A percentile compares a stretch with the other conserved stretches of the same genome.
Conservation (phyloP, 1,140 invertebrate species). For the Lepidurus packardi region DNA sequence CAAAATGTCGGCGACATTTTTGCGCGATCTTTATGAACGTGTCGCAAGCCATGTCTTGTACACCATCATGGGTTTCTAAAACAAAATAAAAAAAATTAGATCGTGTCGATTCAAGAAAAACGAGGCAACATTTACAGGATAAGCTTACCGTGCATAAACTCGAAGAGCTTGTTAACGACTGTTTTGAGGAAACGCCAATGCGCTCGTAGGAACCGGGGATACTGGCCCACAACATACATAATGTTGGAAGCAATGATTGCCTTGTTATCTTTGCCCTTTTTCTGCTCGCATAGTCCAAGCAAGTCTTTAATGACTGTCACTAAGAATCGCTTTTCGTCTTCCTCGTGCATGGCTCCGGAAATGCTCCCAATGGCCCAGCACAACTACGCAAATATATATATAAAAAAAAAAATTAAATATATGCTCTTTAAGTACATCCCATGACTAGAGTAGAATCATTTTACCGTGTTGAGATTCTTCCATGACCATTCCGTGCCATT, state of each 20-base stretch:
- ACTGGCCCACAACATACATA: conserved; percentile 99
- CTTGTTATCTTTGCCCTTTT: conserved; percentile 99
- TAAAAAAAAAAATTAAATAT: conserved; percentile 29
- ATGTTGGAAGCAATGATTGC: conserved; percentile 99
- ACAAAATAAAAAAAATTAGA: conserved; percentile 4
- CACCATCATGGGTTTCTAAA: conserved; percentile 14
- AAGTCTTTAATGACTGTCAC: conserved; percentile 99
- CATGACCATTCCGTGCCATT: conserved; percentile 99
- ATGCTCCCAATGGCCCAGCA: conserved; percentile 99
- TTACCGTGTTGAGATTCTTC: conserved; percentile 93
- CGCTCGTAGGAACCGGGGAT: conserved; percentile 95
- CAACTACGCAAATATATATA: conserved; percentile 50
- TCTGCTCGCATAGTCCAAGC: conserved; percentile 96
- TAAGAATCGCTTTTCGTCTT: conserved; percentile 98
- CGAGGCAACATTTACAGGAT: too few relatives aligned
- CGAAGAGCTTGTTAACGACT: conserved; percentile 99
- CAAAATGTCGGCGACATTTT: conserved; percentile 97
- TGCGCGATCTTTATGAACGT: conserved; percentile 99
- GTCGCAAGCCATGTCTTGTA: conserved; percentile 96
- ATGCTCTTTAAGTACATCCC: too few relatives aligned
- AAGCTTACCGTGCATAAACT: conserved; percentile 99
- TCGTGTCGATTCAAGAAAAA: conserved; percentile 39
- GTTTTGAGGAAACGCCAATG: conserved; percentile 99
- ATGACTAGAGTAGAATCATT: too few relatives aligned
- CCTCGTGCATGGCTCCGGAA: conserved; percentile 97